These are phyloP conservation scores for Yponomeuta evonymella DNA, from an alignment of 2,888 invertebrate species.

Conservation along the genomic window DNA sequence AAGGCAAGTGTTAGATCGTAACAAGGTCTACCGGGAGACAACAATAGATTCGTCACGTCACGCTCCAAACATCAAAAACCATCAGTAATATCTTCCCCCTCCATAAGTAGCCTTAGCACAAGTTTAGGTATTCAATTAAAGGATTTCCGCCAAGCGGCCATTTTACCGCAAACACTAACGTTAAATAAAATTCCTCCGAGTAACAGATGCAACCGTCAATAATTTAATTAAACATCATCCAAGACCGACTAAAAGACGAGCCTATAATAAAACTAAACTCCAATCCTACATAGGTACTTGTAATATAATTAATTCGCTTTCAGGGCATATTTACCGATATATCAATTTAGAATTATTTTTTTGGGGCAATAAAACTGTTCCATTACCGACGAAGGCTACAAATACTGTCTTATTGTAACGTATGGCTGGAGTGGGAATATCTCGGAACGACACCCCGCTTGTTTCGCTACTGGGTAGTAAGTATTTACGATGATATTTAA, in stretches of 20 bases:
- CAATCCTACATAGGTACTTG: background rate
- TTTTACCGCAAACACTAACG: background rate
- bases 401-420: background rate
- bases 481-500: background rate
- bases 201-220: background rate
- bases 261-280: background rate
- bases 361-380: background rate
- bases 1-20: slow-evolving; percentile 20
- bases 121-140: background rate
- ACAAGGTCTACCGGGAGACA: slow-evolving; percentile 19
- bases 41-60: slow-evolving; percentile 22
- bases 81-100: slow-evolving; percentile 19
- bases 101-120: background rate
- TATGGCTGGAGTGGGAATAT: background rate
- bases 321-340: background rate
- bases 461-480: background rate
- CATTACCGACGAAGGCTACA: background rate
- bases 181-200: background rate
- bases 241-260: background rate
- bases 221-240: background rate
- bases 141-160: background rate
- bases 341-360: background rate
- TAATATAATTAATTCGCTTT: background rate
- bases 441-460: background rate
- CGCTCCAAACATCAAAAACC: slow-evolving; percentile 19